Evolutionary conservation across 2,888 invertebrate genomes (phyloP), one percentile per base, ranked within the genome.

Genomic region (Xestia sexstrigata): DNA sequence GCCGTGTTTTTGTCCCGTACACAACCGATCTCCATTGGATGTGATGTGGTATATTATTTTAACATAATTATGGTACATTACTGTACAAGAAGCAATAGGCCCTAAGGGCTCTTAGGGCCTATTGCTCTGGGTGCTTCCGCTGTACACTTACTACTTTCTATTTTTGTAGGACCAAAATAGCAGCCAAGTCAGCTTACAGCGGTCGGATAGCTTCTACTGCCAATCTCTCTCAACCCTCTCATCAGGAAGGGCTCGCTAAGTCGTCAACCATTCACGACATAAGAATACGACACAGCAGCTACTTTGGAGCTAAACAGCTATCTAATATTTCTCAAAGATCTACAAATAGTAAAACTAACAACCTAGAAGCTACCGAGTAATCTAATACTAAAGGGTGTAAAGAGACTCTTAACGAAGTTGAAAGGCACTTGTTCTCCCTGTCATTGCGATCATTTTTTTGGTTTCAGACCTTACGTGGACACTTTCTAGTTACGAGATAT

Each of bases 1-100:
- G 62, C 95, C 96, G 0, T 96, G 96, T 74, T 9, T 88, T 8
- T 96, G 96, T 81, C 88, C 93, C 0, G n/a, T 65, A 0, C 96
- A 96, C 79, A 89, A 93, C 9, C 92, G 96, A 20, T 92, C 95
- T 15, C 95, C 96, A 2, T 86, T 96, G 78, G 96, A 96, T 87
- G 92, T 95, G 0, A 76, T 96, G 60, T 85, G 92, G 96, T 96
- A 92, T 39, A 30, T 62, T n/a, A 30, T 30, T 60, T 55, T 47
- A 52, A 15, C n/a, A 47, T 17, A 42, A 69, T 23, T 45, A 49
- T 67, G 17, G 8, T 30, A 55, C 7, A 5, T 35, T 62, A n/a
- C 23, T n/a, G n/a, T n/a, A n/a, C n/a, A n/a, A n/a, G n/a, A n/a
- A n/a, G n/a, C n/a, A n/a, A n/a, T n/a, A n/a, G n/a, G n/a, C n/a